Evolutionary conservation across 2,113 vertebrate genomes (phyloP).

Genomic region (Bubo bubo): DNA sequence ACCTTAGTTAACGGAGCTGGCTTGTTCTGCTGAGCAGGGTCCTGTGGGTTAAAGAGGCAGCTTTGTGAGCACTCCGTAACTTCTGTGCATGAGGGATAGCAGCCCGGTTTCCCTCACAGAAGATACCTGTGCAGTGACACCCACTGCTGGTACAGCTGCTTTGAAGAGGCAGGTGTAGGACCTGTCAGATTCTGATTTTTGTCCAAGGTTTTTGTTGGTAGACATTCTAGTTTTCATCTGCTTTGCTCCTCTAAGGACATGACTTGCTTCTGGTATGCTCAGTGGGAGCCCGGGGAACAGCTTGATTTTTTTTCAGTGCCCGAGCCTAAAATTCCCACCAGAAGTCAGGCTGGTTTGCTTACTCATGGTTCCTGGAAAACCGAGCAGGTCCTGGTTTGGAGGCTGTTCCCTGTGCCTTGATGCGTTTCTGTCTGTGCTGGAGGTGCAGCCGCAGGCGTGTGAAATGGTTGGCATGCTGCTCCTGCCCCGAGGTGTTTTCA

Average conservation of each 20-base stretch:
- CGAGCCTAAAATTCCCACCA: not conserved
- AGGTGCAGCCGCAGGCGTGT: rapidly evolving
- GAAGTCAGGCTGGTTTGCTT: not conserved
- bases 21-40: not conserved
- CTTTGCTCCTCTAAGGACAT: not conserved
- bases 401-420: not conserved
- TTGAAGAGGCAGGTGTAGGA: not conserved
- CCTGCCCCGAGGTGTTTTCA: not conserved
- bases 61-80: not conserved
- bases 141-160: not conserved
- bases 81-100: not conserved
- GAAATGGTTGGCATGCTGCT: rapidly evolving
- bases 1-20: not conserved
- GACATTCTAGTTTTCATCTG: not conserved
- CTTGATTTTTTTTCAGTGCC: not conserved
- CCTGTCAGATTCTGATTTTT: not conserved
- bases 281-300: not conserved
- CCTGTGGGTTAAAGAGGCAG: not conserved
- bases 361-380: not conserved
- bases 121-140: not conserved
- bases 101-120: not conserved
- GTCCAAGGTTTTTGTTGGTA: not conserved
- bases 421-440: not conserved
- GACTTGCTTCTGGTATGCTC: not conserved
- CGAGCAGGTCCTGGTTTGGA: not conserved